Base-by-base conservation (phyloP, 2,888 invertebrate species). In the Leptura quadrifasciata region DNA sequence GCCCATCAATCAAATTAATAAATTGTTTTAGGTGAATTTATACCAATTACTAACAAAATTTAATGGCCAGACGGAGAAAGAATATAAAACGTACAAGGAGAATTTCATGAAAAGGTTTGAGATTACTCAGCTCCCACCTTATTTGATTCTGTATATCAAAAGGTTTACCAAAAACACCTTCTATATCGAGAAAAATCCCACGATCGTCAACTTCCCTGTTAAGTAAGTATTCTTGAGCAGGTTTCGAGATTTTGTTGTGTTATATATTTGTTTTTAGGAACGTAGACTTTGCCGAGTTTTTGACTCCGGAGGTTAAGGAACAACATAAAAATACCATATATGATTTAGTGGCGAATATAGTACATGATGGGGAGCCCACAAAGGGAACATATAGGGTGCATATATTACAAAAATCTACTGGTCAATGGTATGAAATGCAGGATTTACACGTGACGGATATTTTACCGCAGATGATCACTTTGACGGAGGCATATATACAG, bases 61-160 rank as follows among this genome's bases (percentile, higher is more conserved):
- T 89, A 99, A 99, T 89, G 98, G 98, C 0, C 93, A 95, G 80
- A 91, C 94, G 4, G 98, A 99, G 84, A 99, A 98, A 89, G 99
- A 99, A 88, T 99, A 99, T 89, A 99, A 99, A 91, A 99, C 99
- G 0, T 98, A 99, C 89, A 99, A 99, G 87, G 99, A 99, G 89
- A 99, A 98, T 87, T 97, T 97, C 86, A 91, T 99, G 91, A 99
- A 99, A 88, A 92, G 98, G 82, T 99, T 99, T 89, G 97, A 98
- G 90, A 95, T 99, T 71, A 97, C 96, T 0, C 92, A 94, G 84
- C 90, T 99, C 79, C 98, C 98, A 6, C 97, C 97, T 0, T 99
- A 97, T 89, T 92, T 99, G 72, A 98, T 99, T 85, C 90, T 99
- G 72, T 98, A 98, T 85, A 97, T 99, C 80, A 98, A 99, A 90